Base-by-base conservation (phyloP, 2,888 invertebrate genomes). In the Calameuta pallipes region DNA sequence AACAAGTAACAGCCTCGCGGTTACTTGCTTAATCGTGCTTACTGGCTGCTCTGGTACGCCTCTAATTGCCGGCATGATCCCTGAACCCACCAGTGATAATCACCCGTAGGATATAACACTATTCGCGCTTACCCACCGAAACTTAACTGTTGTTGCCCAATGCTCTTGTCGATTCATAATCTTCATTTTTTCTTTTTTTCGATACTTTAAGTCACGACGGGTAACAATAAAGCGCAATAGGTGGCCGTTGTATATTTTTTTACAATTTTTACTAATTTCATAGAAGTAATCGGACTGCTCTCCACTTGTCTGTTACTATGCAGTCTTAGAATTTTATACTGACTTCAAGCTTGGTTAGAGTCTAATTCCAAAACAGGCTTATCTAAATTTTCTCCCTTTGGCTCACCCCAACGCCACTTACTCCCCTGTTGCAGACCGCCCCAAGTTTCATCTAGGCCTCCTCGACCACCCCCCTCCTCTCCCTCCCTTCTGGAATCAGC, bases 51-150 rank as follows among this genome's bases (percentile, higher is more conserved):
- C 33, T 71, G 83, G 83, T 83, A 82, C 81, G 81, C 30, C 84
- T 87, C 87, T 89, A 88, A 89, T 89, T 87, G 85, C 87, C 84
- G 82, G 82, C 85, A 83, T 84, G 87, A 87, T 86, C 83, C 83
- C 83, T 83, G 77, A 84, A 83, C 83, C 82, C 84, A 78, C 83
- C 82, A 81, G 83, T 84, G 87, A 87, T 86, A 87, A 88, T 86
- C 84, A 85, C 83, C 85, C 82, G 80, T 75, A 70, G 37, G 77
- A 77, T 79, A 41, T 56, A 56, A 23, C 23, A 56, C 56, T 56
- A 56, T 56, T 23, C 56, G 56, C 56, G 56, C 56, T 56, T 56
- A 56, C 56, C 56, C 56, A 56, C 56, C 56, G 56, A 56, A 56
- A 56, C 56, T 56, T 23, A 56, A 56, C 9, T 56, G 56, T 56